Base-by-base conservation (phyloP, 1,140 invertebrate genomes). In the Danaus plexippus region DNA sequence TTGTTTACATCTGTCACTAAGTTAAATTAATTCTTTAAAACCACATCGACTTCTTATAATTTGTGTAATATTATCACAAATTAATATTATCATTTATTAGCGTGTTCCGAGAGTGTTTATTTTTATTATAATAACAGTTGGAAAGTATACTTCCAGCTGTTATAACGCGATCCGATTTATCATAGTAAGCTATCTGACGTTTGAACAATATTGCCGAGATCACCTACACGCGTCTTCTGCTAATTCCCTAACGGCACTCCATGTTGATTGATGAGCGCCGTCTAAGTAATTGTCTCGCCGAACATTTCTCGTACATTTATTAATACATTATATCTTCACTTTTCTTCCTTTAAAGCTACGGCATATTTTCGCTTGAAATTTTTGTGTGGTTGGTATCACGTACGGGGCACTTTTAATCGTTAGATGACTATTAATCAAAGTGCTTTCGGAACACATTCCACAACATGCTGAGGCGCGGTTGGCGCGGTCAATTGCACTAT, bases 351-450 rank as follows among this genome's bases (percentile, higher is more conserved):
- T 49, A 40, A 32, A 32, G 22, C 22, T 32, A 32, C 22, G 22
- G 22, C 22, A n/a, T 15, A 49, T 48, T 55, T 11, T 41, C 11
- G 40, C 41, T 55, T 53, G 22, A 48, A 44, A 43, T 11, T 49
- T 43, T 48, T 48, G 22, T 32, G 22, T 6, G 4, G 22, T 59
- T 42, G 41, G 50, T 52, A 43, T 18, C 47, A 51, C 15, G 41
- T 57, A 59, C 45, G 42, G 51, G 43, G 47, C 43, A 50, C 42
- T 47, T 58, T 65, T 66, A 64, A 71, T 69, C 62, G 66, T 15
- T 54, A 50, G 40, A 59, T 61, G 59, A 59, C 64, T 58, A 69
- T 72, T 69, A 72, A 72, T 72, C 67, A 72, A 64, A 67, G 61
- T 66, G 66, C 63, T 72, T 69, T 67, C 48, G 58, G 45, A 50